Percentiles rank a stretch among this genome's conserved stretches.
Conservation (phyloP, 2,113 vertebrate genomes). For the Chlorocebus sabaeus region DNA sequence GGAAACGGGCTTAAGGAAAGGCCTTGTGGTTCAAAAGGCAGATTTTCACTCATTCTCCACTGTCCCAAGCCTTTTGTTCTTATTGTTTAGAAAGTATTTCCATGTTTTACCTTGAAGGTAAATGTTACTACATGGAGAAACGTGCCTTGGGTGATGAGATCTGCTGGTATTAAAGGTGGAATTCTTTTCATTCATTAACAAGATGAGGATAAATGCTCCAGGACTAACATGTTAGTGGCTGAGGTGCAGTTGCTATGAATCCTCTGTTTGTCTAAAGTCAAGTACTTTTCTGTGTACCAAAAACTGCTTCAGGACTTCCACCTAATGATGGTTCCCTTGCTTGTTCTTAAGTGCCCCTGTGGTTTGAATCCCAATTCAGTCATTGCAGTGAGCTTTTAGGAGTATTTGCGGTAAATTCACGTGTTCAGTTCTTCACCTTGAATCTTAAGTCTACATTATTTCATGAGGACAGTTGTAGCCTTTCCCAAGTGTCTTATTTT, state of each 20-base stretch:
- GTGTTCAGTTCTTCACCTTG: background rate
- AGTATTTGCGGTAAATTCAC: background rate
- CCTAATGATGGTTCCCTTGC: background rate
- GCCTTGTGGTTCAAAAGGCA: background rate
- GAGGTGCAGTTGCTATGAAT: background rate
- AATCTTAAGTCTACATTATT: background rate
- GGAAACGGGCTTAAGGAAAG: background rate
- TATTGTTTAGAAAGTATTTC: background rate
- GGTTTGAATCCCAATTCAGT: background rate
- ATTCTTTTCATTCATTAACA: background rate
- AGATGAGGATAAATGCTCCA: background rate
- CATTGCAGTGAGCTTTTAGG: background rate
- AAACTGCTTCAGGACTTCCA: background rate
- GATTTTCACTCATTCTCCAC: background rate
- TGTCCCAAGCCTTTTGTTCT: background rate
- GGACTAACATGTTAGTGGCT: background rate
- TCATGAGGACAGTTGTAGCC: background rate
- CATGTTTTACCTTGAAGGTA: background rate
- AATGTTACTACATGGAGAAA: background rate
- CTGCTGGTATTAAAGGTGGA: background rate
- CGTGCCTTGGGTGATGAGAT: too few relatives aligned
- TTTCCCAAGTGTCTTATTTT: background rate
- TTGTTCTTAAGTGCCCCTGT: background rate
- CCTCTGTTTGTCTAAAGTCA: background rate
- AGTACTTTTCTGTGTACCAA: background rate